Evolutionary conservation across 1,140 invertebrate species (phyloP).

Genomic region (Saccostrea echinata): DNA sequence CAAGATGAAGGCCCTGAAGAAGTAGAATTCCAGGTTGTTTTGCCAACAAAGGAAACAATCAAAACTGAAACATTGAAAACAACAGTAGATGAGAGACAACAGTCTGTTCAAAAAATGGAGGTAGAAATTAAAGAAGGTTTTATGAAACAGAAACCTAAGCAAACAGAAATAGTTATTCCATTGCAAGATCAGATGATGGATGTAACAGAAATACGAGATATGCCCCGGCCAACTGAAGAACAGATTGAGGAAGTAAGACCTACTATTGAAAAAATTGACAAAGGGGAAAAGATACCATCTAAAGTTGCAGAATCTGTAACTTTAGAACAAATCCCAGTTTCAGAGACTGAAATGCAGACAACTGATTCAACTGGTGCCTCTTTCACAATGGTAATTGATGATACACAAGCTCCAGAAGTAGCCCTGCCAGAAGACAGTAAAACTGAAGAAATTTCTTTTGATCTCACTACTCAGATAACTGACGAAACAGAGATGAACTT

Average conservation of each 20-base stretch:
- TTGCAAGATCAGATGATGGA: slow-evolving; percentile 57
- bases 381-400: neutral
- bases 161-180: slow-evolving; percentile 69
- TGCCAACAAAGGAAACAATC: slow-evolving; percentile 62
- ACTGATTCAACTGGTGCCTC: neutral
- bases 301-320: slow-evolving; percentile 41
- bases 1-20: slow-evolving; percentile 63
- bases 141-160: slow-evolving; percentile 68
- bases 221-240: slow-evolving; percentile 69
- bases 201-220: slow-evolving; percentile 53
- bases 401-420: neutral
- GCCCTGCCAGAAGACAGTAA: slow-evolving; percentile 46
- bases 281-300: slow-evolving; percentile 52
- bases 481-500: slow-evolving; percentile 49
- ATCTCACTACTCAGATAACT: slow-evolving; percentile 39
- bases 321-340: slow-evolving; percentile 5
- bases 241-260: slow-evolving; percentile 68
- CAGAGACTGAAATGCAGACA: slow-evolving; percentile 1
- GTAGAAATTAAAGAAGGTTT: slow-evolving; percentile 73
- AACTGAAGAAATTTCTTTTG: slow-evolving; percentile 40
- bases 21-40: slow-evolving; percentile 64
- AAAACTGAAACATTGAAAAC: slow-evolving; percentile 53
- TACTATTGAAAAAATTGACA: slow-evolving; percentile 64
- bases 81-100: slow-evolving; percentile 54
- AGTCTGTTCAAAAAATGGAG: slow-evolving; percentile 71